Conservation (phyloP, 2,888 invertebrate genomes). For the Mesochorus sp. region DNA sequence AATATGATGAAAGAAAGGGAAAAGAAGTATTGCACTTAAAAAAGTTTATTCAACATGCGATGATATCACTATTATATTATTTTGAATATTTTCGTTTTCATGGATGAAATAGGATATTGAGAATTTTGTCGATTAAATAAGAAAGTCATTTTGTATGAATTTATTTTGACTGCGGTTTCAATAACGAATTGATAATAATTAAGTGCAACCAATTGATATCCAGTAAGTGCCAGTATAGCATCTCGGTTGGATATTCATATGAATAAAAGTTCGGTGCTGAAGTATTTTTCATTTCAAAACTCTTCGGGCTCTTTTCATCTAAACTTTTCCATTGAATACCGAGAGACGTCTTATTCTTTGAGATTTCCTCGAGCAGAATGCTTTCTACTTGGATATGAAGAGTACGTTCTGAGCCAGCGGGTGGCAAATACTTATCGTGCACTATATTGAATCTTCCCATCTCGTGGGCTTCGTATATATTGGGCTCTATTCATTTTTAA, state of each 20-base stretch:
- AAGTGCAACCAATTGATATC: not conserved
- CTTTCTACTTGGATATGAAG: not conserved
- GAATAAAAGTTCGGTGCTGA: not conserved
- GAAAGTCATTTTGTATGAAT: not conserved
- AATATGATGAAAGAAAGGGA: too few species aligned
- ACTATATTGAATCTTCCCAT: constrained; percentile 22
- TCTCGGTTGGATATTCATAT: not conserved
- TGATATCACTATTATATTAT: too few species aligned
- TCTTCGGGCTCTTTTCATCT: too few species aligned
- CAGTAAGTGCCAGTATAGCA: not conserved
- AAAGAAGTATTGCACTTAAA: too few species aligned
- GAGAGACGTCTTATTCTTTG: not conserved
- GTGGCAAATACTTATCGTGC: constrained; percentile 13
- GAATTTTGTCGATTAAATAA: too few species aligned
- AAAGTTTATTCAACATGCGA: too few species aligned
- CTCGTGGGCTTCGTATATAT: constrained; percentile 4
- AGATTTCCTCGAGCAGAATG: not conserved
- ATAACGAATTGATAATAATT: not conserved
- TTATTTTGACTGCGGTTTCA: not conserved
- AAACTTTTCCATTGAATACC: not conserved
- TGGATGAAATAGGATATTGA: too few species aligned
- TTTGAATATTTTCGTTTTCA: too few species aligned
- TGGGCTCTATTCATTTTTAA: constrained; percentile 31
- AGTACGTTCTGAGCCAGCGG: constrained; percentile 3
- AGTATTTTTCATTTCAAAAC: not conserved